Conservation (phyloP, 2,113 vertebrate genomes). For the Vidua macroura region DNA sequence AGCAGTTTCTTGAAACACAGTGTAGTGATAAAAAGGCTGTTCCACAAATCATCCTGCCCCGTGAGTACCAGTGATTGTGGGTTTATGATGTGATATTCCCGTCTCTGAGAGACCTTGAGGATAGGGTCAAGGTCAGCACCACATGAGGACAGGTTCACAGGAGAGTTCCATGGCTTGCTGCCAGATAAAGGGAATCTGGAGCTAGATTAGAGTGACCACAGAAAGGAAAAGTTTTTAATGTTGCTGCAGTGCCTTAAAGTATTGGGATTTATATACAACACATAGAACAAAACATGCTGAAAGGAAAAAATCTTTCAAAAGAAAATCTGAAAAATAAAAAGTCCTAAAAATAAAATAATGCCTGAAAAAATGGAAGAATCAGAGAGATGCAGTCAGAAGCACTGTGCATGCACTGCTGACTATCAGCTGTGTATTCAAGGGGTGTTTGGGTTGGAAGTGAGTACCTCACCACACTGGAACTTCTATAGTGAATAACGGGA, state of each 20-base stretch:
- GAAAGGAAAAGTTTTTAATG: not conserved
- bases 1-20: not conserved
- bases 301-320: not conserved
- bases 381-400: not conserved
- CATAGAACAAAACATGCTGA: not conserved
- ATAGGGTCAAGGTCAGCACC: not conserved
- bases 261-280: not conserved
- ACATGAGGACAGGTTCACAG: not conserved
- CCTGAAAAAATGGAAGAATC: not conserved
- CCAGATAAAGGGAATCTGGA: not conserved
- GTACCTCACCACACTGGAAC: not conserved
- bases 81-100: not conserved
- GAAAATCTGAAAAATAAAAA: not conserved
- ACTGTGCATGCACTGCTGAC: rapidly evolving
- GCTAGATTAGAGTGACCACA: not conserved
- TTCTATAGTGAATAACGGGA: rapidly evolving
- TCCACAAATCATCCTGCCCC: not conserved
- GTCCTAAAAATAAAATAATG: not conserved
- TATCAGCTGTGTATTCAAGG: not conserved
- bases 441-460: not conserved
- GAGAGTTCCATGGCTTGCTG: not conserved
- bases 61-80: not conserved
- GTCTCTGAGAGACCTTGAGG: not conserved
- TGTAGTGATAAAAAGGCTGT: not conserved
- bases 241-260: not conserved